Conservation (phyloP, 2,113 vertebrate species). For the Caranx ignobilis region DNA sequence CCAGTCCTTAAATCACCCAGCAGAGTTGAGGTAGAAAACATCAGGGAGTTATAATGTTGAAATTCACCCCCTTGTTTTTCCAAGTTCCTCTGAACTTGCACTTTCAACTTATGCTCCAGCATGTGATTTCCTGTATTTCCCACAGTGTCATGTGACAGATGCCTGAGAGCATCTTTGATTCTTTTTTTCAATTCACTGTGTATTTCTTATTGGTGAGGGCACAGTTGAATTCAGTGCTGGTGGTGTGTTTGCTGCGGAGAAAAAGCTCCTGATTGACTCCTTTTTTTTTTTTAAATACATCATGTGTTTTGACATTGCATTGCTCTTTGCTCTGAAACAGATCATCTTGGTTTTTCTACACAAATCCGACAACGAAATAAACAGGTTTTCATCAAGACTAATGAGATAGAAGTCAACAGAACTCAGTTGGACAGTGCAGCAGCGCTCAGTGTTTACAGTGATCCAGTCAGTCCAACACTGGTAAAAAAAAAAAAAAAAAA, state of each 20-base stretch:
- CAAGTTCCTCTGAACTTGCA: background rate
- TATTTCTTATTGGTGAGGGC: background rate
- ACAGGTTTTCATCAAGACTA: conserved; percentile 7
- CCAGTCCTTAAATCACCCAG: background rate
- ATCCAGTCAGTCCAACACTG: conserved; percentile 12
- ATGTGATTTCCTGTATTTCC: background rate
- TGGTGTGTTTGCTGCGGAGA: background rate
- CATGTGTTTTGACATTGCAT: background rate
- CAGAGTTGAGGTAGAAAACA: background rate
- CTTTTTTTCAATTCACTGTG: background rate
- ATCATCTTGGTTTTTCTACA: background rate
- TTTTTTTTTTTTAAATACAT: too few relatives aligned
- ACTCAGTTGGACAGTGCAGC: conserved; percentile 35
- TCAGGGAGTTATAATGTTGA: background rate
- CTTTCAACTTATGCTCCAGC: background rate
- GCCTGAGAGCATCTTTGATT: background rate
- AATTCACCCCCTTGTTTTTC: background rate
- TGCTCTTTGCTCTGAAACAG: background rate
- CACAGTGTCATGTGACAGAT: background rate
- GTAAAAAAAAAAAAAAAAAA: conserved; percentile 62
- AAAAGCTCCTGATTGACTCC: background rate
- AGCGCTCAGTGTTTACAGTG: conserved; percentile 51
- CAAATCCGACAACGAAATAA: background rate
- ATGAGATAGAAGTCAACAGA: conserved; percentile 47
- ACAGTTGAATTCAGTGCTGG: background rate